These are phyloP conservation scores for Crotophaga sulcirostris DNA, from an alignment of 2,113 vertebrate genomes.

Conservation along the genomic window DNA sequence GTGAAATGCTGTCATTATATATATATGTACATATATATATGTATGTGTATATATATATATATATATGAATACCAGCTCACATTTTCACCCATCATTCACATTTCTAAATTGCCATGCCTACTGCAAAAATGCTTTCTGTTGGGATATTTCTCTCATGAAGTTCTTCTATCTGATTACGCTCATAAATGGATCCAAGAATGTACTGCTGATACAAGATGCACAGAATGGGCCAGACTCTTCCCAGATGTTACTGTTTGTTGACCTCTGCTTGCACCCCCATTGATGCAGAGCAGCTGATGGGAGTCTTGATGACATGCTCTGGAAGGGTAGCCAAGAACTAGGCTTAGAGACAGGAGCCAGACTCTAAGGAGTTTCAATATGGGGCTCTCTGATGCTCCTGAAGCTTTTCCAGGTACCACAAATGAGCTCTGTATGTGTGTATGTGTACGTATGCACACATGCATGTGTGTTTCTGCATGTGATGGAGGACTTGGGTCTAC, in stretches of 20 bases:
- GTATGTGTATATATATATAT: not conserved
- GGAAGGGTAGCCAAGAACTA: not conserved
- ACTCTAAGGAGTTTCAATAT: not conserved
- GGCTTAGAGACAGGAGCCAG: not conserved
- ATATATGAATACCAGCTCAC: not conserved
- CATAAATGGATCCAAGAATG: constrained; percentile 24
- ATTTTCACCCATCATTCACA: constrained; percentile 55
- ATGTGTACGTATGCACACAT: rapidly evolving
- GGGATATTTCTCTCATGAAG: not conserved
- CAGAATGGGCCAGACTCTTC: constrained; percentile 25
- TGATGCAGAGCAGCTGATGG: not conserved
- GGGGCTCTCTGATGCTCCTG: not conserved
- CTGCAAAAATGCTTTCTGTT: constrained; percentile 17
- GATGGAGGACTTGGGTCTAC: not conserved
- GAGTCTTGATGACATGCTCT: not conserved
- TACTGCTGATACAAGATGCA: not conserved
- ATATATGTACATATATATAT: not conserved
- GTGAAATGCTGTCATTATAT: constrained; percentile 36
- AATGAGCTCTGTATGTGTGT: not conserved
- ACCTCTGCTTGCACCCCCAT: not conserved
- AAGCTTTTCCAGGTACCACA: not conserved
- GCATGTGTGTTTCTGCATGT: not conserved
- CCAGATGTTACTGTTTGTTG: not conserved
- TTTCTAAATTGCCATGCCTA: constrained; percentile 45
- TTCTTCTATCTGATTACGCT: constrained; percentile 51